These are phyloP conservation scores for Pegoplata infirma DNA, from an alignment of 2,888 invertebrate genomes.

Conservation along the genomic window DNA sequence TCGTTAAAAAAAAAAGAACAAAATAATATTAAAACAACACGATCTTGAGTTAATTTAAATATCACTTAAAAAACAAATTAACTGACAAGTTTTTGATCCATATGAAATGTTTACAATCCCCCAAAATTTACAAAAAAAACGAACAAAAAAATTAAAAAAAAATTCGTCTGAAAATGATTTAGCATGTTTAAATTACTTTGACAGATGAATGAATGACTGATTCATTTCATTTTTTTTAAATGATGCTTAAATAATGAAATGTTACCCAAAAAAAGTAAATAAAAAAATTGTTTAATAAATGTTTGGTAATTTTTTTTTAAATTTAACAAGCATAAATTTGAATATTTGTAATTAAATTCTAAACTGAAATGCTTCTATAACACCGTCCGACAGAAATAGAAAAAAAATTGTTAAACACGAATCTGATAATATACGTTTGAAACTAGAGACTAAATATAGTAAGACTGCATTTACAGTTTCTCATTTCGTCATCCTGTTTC, in stretches of 20 bases:
- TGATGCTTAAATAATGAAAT: not conserved
- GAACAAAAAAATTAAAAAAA: no score
- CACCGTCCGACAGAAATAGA: no score
- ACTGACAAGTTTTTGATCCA: slow-evolving; percentile 54
- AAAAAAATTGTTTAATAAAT: not conserved
- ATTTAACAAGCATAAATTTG: not conserved
- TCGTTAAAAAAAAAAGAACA: not conserved
- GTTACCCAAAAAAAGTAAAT: no score
- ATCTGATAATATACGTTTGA: no score
- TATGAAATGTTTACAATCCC: slow-evolving; percentile 41
- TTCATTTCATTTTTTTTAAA: slow-evolving; percentile 33
- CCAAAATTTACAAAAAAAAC: no score
- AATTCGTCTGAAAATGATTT: slow-evolving; percentile 67
- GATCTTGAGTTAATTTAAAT: slow-evolving; percentile 56
- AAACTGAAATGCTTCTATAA: no score
- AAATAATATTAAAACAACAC: slow-evolving; percentile 11
- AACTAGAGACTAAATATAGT: no score
- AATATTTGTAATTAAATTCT: no score
- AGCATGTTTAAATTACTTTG: slow-evolving; percentile 74
- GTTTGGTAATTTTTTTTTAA: not conserved
- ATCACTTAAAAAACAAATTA: slow-evolving; percentile 54
- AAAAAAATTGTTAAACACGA: no score
- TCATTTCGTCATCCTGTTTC: no score
- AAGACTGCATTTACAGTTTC: no score
- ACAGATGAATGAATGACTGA: slow-evolving; percentile 73